A percentile compares a stretch with the other conserved stretches of the same genome.
Evolutionary conservation across 2,113 vertebrate genomes (phyloP).

Genomic region (Colossoma macropomum): DNA sequence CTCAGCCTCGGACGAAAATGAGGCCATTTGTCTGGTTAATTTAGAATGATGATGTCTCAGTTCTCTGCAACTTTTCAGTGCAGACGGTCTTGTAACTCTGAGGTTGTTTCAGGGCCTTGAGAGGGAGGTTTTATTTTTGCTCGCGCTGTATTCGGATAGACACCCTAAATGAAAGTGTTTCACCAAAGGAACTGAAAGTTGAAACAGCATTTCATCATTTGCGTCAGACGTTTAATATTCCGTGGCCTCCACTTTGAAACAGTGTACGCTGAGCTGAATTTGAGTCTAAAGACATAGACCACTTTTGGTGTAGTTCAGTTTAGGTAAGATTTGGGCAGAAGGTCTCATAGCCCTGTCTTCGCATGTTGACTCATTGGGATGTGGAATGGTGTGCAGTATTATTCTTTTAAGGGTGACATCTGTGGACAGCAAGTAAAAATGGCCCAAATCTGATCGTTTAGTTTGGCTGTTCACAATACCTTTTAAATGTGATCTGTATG

Average conservation of each 20-base stretch:
- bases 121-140: neutral
- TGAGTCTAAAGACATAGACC: too few species aligned
- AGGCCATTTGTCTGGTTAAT: slow-evolving; percentile 32
- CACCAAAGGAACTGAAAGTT: neutral
- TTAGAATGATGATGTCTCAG: slow-evolving; percentile 11
- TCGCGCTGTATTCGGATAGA: neutral
- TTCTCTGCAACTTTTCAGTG: neutral
- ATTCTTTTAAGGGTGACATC: too few species aligned
- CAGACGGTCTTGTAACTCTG: neutral
- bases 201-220: slow-evolving; percentile 9
- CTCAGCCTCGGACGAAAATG: slow-evolving; percentile 15
- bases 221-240: neutral
- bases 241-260: neutral
- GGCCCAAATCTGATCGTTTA: too few species aligned
- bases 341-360: too few species aligned
- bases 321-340: too few species aligned
- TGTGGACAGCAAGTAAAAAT: too few species aligned
- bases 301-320: too few species aligned
- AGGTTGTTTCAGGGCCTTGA: neutral
- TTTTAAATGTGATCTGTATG: too few species aligned
- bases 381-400: too few species aligned
- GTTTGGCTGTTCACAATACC: too few species aligned
- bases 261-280: neutral
- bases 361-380: too few species aligned
- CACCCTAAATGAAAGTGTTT: neutral